Percentiles rank a stretch among this genome's conserved stretches.
phyloP scores from a whole-genome alignment of 2,113 vertebrate species.

The Todiramphus chloris region DNA sequence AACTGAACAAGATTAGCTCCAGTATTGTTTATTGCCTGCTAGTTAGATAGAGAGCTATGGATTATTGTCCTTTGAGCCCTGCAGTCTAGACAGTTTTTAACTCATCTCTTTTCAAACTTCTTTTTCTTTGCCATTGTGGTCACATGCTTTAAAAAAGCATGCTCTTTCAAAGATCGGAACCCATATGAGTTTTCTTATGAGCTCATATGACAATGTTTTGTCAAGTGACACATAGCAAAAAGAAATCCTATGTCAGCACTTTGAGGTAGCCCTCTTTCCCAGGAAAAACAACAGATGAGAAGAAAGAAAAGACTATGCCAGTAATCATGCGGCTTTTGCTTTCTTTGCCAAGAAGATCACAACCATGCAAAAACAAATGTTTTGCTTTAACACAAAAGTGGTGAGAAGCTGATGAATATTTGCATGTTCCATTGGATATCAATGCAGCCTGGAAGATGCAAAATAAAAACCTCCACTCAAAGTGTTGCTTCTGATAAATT shows the following conservation, averaged over 20 bases:
- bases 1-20: not conserved
- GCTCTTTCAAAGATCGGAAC: not conserved
- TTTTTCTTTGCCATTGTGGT: not conserved
- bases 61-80: not conserved
- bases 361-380: constrained; percentile 4
- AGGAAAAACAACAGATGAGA: not conserved
- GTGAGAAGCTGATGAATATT: constrained; percentile 7
- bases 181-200: not conserved
- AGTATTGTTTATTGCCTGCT: not conserved
- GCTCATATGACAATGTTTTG: not conserved
- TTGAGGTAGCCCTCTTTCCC: not conserved
- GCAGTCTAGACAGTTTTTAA: not conserved
- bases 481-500: not conserved
- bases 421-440: not conserved
- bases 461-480: not conserved
- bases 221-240: not conserved
- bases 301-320: not conserved
- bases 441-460: not conserved
- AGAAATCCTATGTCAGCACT: not conserved
- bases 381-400: constrained; percentile 1
- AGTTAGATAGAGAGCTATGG: not conserved
- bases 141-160: not conserved
- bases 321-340: not conserved
- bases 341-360: constrained; percentile 21
- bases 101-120: not conserved